Evolutionary conservation across 2,888 invertebrate genomes (phyloP).

Genomic region (Amphipoea lucens): DNA sequence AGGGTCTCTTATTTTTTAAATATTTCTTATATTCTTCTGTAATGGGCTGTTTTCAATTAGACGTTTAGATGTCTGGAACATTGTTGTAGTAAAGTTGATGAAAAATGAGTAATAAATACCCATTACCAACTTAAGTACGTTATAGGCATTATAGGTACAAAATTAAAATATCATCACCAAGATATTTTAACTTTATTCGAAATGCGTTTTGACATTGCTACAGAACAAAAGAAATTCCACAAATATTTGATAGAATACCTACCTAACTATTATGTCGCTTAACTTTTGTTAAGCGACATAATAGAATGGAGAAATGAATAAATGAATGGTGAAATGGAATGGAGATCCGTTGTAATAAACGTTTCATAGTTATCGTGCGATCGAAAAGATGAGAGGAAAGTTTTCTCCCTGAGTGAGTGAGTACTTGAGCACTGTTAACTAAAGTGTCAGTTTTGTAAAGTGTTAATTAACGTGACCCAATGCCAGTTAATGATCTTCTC

Average conservation of each 20-base stretch:
- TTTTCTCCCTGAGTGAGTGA: constrained; percentile 14
- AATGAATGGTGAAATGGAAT: too few species aligned
- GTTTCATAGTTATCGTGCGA: constrained; percentile 33
- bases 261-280: neutral
- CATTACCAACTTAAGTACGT: neutral
- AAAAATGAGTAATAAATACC: neutral
- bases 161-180: constrained; percentile 6
- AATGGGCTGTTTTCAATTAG: neutral
- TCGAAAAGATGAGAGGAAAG: constrained; percentile 14
- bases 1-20: neutral
- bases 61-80: neutral
- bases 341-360: constrained; percentile 14
- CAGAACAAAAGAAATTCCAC: neutral
- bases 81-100: neutral
- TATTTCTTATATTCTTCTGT: neutral
- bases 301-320: too few species aligned
- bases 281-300: too few species aligned
- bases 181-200: neutral
- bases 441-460: neutral
- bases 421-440: constrained; percentile 12
- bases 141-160: neutral
- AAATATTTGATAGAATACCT: constrained; percentile 1
- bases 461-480: neutral
- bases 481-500: neutral
- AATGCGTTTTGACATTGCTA: neutral